Base-by-base conservation (phyloP, 2,797 vertebrate species). In the Adelosebastes latens region DNA sequence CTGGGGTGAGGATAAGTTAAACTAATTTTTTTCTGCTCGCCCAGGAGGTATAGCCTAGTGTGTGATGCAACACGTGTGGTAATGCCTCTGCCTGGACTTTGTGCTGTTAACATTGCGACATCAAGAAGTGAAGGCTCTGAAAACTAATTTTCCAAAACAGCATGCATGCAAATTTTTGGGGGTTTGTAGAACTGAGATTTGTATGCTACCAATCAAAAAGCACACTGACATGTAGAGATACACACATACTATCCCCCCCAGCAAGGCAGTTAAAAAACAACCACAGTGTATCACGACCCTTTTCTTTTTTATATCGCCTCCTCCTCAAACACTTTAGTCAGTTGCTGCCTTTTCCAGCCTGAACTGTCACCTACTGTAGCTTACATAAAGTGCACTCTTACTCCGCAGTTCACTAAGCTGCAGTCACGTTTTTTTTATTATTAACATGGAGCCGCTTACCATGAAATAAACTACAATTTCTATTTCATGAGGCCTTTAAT, bases 271-370 rank as follows among this genome's bases (percentile, higher is more conserved):
- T 55, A 32, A 79, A 79, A 69, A 80, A 81, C 32, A 84, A 76
- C 67, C 52, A 61, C 31, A 10, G 58, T 69, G 67, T 25, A 74
- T 83, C 66, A 53, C 4, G 9, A 27, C 63, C 62, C 68, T 58
- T 61, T 39, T 69, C 18, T 58, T 18, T 62, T 80, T 82, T 81
- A 82, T 60, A 77, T 61, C 52, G 39, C 79, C 85, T 84, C 80
- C 77, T 88, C 82, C 77, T 87, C 76, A 82, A 82, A 88, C 80
- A 79, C 63, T 86, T 80, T 58, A 75, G 70, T 74, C 75, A 69
- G 66, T 65, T 77, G 49, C 80, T 58, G 73, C 68, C 34, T 83
- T 78, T 87, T 75, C 29, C 72, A 84, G 77, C 75, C 61, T 85
- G 71, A 81, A 82, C 83, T 72, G 65, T 85, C 81, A 87, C 79